Conservation (phyloP, 64 coral and sea anemone genomes). For the Trachythela sp. region DNA sequence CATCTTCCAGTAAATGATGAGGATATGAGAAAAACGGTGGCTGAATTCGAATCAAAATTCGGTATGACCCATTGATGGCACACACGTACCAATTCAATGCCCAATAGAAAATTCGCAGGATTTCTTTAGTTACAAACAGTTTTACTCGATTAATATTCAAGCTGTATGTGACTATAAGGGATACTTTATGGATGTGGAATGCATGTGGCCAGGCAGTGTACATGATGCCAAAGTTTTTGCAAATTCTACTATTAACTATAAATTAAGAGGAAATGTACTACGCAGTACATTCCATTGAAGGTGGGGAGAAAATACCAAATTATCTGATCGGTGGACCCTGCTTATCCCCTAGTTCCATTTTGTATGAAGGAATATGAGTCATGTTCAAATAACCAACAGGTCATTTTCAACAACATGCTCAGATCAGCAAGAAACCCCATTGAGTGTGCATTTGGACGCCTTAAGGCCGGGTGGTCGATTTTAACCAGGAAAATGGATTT, state of each 20-base stretch:
- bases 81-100: conserved; percentile 29
- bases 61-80: conserved; percentile 47
- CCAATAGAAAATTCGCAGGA: conserved; percentile 42
- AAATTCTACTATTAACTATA: not conserved
- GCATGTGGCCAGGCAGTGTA: not conserved
- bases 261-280: not conserved
- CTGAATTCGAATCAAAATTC: conserved; percentile 49
- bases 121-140: conserved; percentile 37
- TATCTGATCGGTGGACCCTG: conserved; percentile 7
- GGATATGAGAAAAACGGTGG: conserved; percentile 16
- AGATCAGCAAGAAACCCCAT: conserved; percentile 6
- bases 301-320: conserved; percentile 1
- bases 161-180: conserved; percentile 30
- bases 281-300: conserved; percentile 1
- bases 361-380: conserved; percentile 25
- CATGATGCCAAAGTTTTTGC: conserved; percentile 12
- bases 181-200: conserved; percentile 3
- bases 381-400: not conserved
- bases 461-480: conserved; percentile 1
- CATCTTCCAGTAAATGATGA: conserved; percentile 8
- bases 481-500: conserved; percentile 13
- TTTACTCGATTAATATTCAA: conserved; percentile 15
- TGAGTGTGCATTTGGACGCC: conserved; percentile 13
- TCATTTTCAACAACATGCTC: conserved; percentile 16
- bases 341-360: conserved; percentile 1